Evolutionary conservation across 2,888 invertebrate species (phyloP).

Genomic region (Zeuzera pyrina): DNA sequence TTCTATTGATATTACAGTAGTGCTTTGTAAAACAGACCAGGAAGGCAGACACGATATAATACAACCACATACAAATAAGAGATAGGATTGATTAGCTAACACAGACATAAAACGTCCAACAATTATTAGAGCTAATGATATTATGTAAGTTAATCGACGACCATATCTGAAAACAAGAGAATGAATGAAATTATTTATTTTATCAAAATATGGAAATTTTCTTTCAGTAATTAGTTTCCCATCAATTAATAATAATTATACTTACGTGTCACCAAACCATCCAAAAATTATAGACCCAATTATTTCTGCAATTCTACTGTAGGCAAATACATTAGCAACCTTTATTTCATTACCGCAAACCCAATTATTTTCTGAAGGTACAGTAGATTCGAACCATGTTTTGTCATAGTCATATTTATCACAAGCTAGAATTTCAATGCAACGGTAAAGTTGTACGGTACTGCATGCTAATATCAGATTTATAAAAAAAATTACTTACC

Average conservation of each 20-base stretch:
- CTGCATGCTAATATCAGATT: too few relatives aligned
- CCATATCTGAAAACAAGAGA: constrained; percentile 36
- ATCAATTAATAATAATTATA: constrained; percentile 9
- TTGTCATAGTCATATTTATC: constrained; percentile 30
- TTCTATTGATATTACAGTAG: constrained; percentile 40
- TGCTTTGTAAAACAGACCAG: constrained; percentile 36
- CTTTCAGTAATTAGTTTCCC: background rate
- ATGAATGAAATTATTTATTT: constrained; percentile 2
- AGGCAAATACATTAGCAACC: constrained; percentile 36
- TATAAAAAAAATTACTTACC: too few relatives aligned
- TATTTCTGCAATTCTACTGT: constrained; percentile 35
- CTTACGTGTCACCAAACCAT: constrained; percentile 47
- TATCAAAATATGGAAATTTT: too few relatives aligned
- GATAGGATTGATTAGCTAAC: constrained; percentile 29
- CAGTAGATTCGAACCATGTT: constrained; percentile 42
- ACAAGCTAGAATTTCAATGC: constrained; percentile 32
- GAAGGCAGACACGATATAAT: constrained; percentile 36
- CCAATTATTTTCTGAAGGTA: constrained; percentile 42
- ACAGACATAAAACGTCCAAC: constrained; percentile 35
- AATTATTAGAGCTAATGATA: constrained; percentile 31
- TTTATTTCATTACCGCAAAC: constrained; percentile 41
- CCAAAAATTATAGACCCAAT: constrained; percentile 41
- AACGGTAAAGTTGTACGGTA: too few relatives aligned
- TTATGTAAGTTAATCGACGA: constrained; percentile 35
- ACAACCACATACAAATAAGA: constrained; percentile 34